phyloP scores from a whole-genome alignment of 2,797 vertebrate genomes.

The Calcarius lapponicus region DNA sequence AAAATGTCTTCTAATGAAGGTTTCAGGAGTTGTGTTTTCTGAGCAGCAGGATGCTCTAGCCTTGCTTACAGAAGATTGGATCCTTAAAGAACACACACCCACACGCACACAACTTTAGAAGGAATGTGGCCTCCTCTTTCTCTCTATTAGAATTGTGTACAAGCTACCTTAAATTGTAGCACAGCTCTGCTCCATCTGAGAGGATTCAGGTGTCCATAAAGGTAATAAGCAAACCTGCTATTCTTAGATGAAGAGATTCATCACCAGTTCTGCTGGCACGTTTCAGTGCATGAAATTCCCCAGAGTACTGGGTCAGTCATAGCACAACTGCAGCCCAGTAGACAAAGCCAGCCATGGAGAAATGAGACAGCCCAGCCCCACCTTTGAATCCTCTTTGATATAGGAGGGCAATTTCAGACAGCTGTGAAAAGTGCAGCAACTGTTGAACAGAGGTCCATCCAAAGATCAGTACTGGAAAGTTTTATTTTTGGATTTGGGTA shows the following conservation, averaged over 20 bases:
- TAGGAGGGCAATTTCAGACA: background rate
- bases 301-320: rapidly evolving
- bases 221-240: background rate
- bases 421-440: background rate
- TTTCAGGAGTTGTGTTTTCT: background rate
- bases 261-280: background rate
- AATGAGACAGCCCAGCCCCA: background rate
- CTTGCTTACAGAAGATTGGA: background rate
- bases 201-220: background rate
- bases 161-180: background rate
- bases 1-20: background rate
- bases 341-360: background rate
- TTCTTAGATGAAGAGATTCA: background rate
- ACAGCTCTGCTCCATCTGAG: background rate
- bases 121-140: background rate
- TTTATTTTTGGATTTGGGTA: background rate
- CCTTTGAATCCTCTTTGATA: rapidly evolving
- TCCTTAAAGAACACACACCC: background rate
- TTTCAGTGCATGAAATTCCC: background rate
- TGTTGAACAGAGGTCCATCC: background rate
- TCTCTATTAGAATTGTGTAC: background rate
- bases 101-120: background rate
- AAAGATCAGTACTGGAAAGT: background rate
- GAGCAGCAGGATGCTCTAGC: background rate
- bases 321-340: background rate